Percentiles rank a stretch among this genome's conserved stretches.
Conservation (phyloP, 2,797 vertebrate species). For the Anguilla megastoma region DNA sequence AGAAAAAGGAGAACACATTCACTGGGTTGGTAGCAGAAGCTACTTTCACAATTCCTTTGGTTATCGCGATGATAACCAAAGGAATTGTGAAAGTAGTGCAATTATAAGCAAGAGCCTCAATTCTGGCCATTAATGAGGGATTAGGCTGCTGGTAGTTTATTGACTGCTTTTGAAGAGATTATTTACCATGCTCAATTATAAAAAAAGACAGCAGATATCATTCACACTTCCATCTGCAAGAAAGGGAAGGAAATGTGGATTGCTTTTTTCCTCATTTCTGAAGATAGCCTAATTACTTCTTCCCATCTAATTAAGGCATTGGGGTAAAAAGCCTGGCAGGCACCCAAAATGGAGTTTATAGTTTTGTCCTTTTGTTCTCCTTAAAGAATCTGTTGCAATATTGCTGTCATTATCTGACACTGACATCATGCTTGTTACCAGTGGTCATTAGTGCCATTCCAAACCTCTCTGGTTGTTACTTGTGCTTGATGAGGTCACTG, state of each 20-base stretch:
- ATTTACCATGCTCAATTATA: conserved; percentile 41
- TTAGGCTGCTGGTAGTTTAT: conserved; percentile 37
- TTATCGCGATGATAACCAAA: background rate
- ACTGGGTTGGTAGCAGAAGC: background rate
- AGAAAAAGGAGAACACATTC: background rate
- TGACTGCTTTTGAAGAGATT: conserved; percentile 36
- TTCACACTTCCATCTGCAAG: conserved; percentile 34
- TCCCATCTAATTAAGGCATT: conserved; percentile 31
- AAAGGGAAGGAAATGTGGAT: background rate
- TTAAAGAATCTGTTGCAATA: conserved; percentile 20
- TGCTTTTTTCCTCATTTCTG: conserved; percentile 32
- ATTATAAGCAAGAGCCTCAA: conserved; percentile 17
- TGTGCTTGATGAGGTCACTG: background rate
- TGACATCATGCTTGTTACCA: conserved; percentile 2
- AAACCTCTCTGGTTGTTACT: background rate
- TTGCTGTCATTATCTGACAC: conserved; percentile 21
- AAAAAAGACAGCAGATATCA: conserved; percentile 40
- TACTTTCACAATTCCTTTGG: no score
- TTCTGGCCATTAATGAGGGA: conserved; percentile 31
- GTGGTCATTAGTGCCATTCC: background rate
- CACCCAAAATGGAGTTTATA: background rate
- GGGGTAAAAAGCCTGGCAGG: conserved; percentile 8
- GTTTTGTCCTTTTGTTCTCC: background rate
- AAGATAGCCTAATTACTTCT: conserved; percentile 46
- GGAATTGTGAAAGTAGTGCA: conserved; percentile 1